These are phyloP conservation scores for Odocoileus virginianus DNA, from an alignment of 2,113 vertebrate species.

Conservation along the genomic window DNA sequence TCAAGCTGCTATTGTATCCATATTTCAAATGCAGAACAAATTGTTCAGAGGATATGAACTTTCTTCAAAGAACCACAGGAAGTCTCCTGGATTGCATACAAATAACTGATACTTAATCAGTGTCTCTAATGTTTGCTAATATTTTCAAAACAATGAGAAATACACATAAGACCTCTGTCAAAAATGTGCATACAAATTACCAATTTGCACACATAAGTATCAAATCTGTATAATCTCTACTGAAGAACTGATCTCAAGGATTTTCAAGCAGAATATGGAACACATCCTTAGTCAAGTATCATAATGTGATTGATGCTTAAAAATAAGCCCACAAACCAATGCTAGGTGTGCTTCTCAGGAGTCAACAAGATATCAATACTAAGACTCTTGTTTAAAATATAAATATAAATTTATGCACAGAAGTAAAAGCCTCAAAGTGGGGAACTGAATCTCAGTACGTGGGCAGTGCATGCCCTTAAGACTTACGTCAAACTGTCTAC, in stretches of 20 bases:
- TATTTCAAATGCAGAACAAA: not conserved
- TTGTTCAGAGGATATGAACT: not conserved
- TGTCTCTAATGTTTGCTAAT: conserved; percentile 55
- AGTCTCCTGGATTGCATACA: not conserved
- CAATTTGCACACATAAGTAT: conserved; percentile 55
- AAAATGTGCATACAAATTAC: conserved; percentile 63
- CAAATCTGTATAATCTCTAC: not conserved
- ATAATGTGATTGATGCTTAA: not conserved
- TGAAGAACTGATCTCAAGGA: conserved; percentile 20
- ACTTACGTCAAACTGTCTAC: not conserved
- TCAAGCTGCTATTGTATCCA: not conserved
- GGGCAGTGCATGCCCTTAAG: not conserved
- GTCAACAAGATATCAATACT: not conserved
- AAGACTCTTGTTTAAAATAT: not conserved
- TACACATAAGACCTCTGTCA: conserved; percentile 19
- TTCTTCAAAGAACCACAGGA: not conserved
- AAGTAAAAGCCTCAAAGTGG: not conserved
- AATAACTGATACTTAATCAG: not conserved
- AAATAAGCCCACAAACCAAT: not conserved
- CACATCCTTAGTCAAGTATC: not conserved
- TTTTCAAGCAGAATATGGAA: not conserved
- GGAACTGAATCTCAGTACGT: not conserved
- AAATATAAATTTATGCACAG: not conserved
- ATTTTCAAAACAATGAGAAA: conserved; percentile 57
- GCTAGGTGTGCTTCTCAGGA: not conserved